Evolutionary conservation across 1,140 invertebrate species (phyloP), one percentile per base, ranked within the genome.

Genomic region (Cryptotermes secundus): DNA sequence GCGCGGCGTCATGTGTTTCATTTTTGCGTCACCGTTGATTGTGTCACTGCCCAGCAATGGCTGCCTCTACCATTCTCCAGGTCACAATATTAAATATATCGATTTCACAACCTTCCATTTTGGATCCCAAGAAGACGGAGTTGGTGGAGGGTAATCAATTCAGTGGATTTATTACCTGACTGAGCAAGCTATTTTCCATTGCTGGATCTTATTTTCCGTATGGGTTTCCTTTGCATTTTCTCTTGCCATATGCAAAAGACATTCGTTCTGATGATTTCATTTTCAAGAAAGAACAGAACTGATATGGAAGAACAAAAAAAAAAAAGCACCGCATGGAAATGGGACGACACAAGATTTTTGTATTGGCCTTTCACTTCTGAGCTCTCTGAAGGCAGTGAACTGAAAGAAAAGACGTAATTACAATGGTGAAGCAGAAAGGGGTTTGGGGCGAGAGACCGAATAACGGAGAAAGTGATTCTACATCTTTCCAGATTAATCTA

Each of bases 201-300:
- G 2, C 19, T n/a, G 14, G 0, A 49, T 22, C 45, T 2, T 19
- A 19, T 49, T 49, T 49, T 49, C 19, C 31, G n/a, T 72, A n/a
- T 72, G 59, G 26, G 1, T n/a, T 72, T 72, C n/a, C 59, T 72
- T 72, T 59, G 53, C 53, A 7, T 19, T 42, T 72, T 72, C 0
- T 72, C 4, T n/a, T 72, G 59, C n/a, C 26, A n/a, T 72, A 31
- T 72, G 59, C 26, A 72, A 31, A 26, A 26, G 59, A 72, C 59
- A 72, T 72, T 72, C 26, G 59, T 72, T 31, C 31, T 72, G 59
- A 59, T 59, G 22, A 72, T 72, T 72, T n/a, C 59, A 72, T 72
- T 72, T 72, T 72, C 26, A n/a, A 14, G 26, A 72, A 31, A 3
- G n/a, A 72, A 72, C 6, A 10, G 59, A 72, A 72, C n/a, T 72